Percentiles rank a stretch among this genome's conserved stretches.
Conservation (phyloP, 2,888 invertebrate genomes). For the Trilocha varians region DNA sequence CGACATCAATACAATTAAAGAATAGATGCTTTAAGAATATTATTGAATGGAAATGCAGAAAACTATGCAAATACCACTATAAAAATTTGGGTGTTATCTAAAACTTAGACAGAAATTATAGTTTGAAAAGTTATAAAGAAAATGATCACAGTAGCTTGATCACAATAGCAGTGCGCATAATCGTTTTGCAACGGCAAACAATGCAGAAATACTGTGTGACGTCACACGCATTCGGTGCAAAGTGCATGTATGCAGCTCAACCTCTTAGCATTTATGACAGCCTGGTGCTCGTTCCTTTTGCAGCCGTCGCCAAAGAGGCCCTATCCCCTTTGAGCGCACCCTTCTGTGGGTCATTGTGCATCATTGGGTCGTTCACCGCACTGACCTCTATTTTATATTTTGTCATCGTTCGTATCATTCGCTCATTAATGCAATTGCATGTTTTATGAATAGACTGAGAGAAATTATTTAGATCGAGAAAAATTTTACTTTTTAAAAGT, state of each 20-base stretch:
- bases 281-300: conserved; percentile 69
- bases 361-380: conserved; percentile 52
- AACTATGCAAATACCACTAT: no score
- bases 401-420: conserved; percentile 9
- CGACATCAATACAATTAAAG: no score
- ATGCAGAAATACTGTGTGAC: conserved; percentile 57
- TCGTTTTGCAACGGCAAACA: conserved; percentile 47
- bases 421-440: background rate
- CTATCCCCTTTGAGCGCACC: conserved; percentile 68
- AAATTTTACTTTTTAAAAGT: no score
- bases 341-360: conserved; percentile 67
- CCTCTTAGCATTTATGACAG: conserved; percentile 58
- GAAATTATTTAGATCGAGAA: no score
- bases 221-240: conserved; percentile 68
- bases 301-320: conserved; percentile 69
- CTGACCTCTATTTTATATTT: conserved; percentile 26
- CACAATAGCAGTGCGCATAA: background rate
- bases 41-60: no score
- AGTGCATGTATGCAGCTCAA: conserved; percentile 69
- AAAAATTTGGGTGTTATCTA: no score
- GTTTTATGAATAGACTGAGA: no score
- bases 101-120: no score
- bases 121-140: no score
- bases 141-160: background rate
- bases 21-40: no score